Evolutionary conservation across 2,797 vertebrate genomes (phyloP).

Genomic region (Fundulus diaphanus): DNA sequence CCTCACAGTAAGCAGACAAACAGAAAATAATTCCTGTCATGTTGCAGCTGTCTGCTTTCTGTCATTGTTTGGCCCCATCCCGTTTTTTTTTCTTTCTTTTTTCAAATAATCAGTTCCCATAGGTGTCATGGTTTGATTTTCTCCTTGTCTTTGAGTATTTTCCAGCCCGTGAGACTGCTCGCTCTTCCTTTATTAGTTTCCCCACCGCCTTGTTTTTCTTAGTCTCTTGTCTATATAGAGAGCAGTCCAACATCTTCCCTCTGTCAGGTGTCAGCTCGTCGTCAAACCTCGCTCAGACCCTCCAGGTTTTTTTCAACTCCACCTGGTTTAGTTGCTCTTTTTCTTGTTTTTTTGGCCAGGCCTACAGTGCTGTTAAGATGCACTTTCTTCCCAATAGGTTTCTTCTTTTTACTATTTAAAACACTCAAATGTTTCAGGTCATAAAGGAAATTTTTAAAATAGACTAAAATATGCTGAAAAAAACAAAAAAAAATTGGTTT

Average conservation of each 20-base stretch:
- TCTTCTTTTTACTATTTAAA: neutral
- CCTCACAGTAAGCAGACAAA: neutral
- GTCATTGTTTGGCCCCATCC: slow-evolving; percentile 2
- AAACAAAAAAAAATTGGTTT: neutral
- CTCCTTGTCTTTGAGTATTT: slow-evolving; percentile 6
- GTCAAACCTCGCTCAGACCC: neutral
- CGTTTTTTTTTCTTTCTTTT: too few relatives aligned
- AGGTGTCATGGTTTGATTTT: slow-evolving; percentile 9
- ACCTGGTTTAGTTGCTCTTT: neutral
- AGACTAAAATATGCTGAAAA: neutral
- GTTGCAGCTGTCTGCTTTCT: slow-evolving; percentile 6
- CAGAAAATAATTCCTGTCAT: neutral
- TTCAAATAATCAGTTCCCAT: slow-evolving; percentile 9
- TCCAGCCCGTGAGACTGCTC: slow-evolving; percentile 5
- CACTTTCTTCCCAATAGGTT: neutral
- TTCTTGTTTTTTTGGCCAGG: neutral
- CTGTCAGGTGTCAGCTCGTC: slow-evolving; percentile 1
- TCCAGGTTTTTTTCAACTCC: neutral
- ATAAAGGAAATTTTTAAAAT: neutral
- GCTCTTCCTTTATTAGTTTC: slow-evolving; percentile 12
- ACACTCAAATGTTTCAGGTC: neutral
- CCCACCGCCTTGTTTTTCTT: neutral
- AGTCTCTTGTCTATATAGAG: neutral
- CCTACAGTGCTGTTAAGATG: neutral
- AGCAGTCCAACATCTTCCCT: neutral